Evolutionary conservation across 2,888 invertebrate species (phyloP).

Genomic region (Merodon equestris): DNA sequence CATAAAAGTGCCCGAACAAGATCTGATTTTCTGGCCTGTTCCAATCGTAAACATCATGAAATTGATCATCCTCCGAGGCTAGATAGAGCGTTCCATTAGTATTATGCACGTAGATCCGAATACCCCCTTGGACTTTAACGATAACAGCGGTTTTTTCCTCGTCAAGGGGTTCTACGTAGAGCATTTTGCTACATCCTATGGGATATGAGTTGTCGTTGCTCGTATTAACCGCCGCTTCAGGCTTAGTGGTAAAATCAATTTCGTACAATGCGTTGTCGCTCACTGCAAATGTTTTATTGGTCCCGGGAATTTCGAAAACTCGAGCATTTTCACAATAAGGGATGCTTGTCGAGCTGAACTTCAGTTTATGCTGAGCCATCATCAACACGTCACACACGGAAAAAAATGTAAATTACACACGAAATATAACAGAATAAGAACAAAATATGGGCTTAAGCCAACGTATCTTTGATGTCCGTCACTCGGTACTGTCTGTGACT

Average conservation of each 20-base stretch:
- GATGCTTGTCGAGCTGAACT: conserved; percentile 3
- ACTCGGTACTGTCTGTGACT: no score
- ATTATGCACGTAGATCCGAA: conserved; percentile 23
- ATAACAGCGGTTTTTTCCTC: conserved; percentile 10
- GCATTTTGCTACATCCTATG: neutral
- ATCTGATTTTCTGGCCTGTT: conserved; percentile 21
- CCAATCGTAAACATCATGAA: conserved; percentile 28
- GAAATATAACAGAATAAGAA: no score
- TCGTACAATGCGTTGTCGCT: conserved; percentile 17
- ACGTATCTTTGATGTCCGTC: no score
- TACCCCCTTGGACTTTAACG: conserved; percentile 16
- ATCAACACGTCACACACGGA: no score
- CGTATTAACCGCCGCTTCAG: conserved; percentile 5
- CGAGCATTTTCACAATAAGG: conserved; percentile 3
- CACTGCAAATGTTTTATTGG: conserved; percentile 8
- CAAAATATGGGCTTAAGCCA: no score
- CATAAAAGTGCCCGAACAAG: conserved; percentile 33
- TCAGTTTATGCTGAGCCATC: conserved; percentile 12
- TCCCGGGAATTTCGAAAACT: neutral
- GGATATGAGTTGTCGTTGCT: conserved; percentile 9
- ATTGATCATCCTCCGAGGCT: conserved; percentile 29
- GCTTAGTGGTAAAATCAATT: conserved; percentile 1
- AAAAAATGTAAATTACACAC: no score
- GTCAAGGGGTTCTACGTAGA: conserved; percentile 12
- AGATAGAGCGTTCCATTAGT: neutral